Percentiles rank a stretch among this genome's conserved stretches.
Conservation (phyloP, 1,140 invertebrate genomes). For the Ylistrum balloti region DNA sequence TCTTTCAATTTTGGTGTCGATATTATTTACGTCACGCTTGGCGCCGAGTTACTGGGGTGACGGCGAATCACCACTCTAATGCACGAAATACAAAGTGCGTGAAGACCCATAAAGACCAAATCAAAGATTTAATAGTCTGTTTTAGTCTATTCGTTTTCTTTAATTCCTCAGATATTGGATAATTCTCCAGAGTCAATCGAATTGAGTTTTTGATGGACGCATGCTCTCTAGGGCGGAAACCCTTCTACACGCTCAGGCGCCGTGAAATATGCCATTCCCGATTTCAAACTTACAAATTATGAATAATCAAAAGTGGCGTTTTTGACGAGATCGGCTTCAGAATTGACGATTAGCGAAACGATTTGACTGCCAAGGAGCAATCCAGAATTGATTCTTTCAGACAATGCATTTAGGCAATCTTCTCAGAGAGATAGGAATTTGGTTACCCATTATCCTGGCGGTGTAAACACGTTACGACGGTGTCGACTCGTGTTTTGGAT, state of each 20-base stretch:
- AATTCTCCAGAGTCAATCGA: conserved; percentile 55
- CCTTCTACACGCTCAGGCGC: conserved; percentile 46
- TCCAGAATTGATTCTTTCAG: conserved; percentile 39
- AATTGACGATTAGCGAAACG: conserved; percentile 34
- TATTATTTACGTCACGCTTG: conserved; percentile 1
- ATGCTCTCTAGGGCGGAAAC: conserved; percentile 17
- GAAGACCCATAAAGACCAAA: conserved; percentile 50
- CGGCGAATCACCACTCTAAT: conserved; percentile 13
- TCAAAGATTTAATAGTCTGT: conserved; percentile 53
- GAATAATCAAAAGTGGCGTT: conserved; percentile 49
- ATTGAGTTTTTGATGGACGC: conserved; percentile 52
- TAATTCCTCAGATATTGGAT: conserved; percentile 49
- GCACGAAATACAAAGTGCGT: conserved; percentile 40
- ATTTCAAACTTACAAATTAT: conserved; percentile 45
- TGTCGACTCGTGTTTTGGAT: conserved; percentile 4
- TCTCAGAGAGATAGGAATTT: conserved; percentile 4
- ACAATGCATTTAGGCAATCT: conserved; percentile 33
- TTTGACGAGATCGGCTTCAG: conserved; percentile 43
- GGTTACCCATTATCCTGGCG: background rate
- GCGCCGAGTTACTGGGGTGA: background rate
- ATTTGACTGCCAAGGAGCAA: conserved; percentile 17
- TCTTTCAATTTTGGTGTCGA: conserved; percentile 10
- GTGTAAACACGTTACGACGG: background rate
- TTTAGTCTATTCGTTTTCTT: conserved; percentile 8
- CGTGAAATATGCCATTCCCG: conserved; percentile 44